Conservation (phyloP, 2,888 invertebrate genomes). For the Labia minor region DNA sequence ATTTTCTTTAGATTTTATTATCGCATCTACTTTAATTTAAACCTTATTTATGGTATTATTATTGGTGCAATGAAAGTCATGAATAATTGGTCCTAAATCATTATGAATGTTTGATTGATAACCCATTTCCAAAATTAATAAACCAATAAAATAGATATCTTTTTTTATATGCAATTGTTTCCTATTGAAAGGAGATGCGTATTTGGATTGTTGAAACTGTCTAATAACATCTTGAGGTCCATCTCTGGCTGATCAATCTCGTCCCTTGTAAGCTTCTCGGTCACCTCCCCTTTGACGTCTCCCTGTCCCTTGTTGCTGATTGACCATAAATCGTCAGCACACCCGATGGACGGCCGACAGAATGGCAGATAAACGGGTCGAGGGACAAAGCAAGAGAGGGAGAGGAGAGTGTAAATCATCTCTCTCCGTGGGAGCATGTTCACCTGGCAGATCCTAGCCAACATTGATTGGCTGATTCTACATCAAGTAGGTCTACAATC, state of each 20-base stretch:
- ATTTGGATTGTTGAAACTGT: too few species aligned
- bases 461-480: background rate
- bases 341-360: background rate
- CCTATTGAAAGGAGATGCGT: too few species aligned
- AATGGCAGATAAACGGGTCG: slow-evolving; percentile 4
- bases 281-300: slow-evolving; percentile 22
- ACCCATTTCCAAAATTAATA: too few species aligned
- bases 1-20: too few species aligned
- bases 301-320: slow-evolving; percentile 26
- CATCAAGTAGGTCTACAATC: background rate
- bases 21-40: too few species aligned
- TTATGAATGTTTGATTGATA: too few species aligned
- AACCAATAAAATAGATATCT: too few species aligned
- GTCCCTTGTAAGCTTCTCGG: slow-evolving; percentile 19
- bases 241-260: slow-evolving; percentile 15
- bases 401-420: background rate
- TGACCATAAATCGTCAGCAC: slow-evolving; percentile 44
- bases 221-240: too few species aligned
- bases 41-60: too few species aligned
- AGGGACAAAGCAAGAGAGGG: background rate
- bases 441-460: background rate
- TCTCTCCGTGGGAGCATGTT: slow-evolving; percentile 7
- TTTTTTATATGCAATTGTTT: too few species aligned
- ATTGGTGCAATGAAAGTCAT: too few species aligned
- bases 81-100: too few species aligned